phyloP scores from a whole-genome alignment of 2,888 invertebrate genomes.

The Eudemis profundana region DNA sequence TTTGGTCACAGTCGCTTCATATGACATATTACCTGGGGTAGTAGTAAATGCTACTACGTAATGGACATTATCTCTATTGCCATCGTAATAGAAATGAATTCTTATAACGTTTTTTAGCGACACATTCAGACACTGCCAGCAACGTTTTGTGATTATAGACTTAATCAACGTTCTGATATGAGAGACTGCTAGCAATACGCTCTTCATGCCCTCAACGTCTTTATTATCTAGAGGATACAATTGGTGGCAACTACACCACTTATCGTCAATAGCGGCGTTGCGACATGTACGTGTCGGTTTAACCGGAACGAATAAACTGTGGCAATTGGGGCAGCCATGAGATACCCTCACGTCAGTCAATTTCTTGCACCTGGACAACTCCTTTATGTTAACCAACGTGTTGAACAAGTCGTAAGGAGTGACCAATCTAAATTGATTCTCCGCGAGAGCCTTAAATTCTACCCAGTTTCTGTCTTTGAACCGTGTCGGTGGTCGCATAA shows the following conservation, averaged over 20 bases:
- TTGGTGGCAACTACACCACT: conserved; percentile 92
- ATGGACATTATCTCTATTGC: conserved; percentile 67
- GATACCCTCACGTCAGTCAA: conserved; percentile 51
- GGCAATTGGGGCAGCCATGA: conserved; percentile 87
- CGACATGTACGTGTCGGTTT: conserved; percentile 87
- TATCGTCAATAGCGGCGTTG: conserved; percentile 88
- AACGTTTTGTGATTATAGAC: conserved; percentile 62
- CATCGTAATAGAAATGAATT: conserved; percentile 79
- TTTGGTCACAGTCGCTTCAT: conserved; percentile 88
- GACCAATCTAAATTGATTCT: conserved; percentile 88
- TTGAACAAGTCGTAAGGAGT: conserved; percentile 91
- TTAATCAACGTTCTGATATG: conserved; percentile 59
- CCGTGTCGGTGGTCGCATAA: conserved; percentile 87
- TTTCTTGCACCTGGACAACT: conserved; percentile 74
- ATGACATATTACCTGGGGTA: conserved; percentile 88
- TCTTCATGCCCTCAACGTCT: conserved; percentile 80
- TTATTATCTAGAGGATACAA: conserved; percentile 77
- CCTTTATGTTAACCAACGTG: conserved; percentile 88
- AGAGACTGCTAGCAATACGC: conserved; percentile 78
- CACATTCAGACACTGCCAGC: conserved; percentile 83
- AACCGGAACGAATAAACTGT: conserved; percentile 86
- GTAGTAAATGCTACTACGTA: conserved; percentile 89
- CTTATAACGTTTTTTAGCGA: conserved; percentile 81
- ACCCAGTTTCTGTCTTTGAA: conserved; percentile 83
- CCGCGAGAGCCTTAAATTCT: conserved; percentile 82